Evolutionary conservation across 2,113 vertebrate species (phyloP).

Genomic region (Aldabrachelys gigantea): DNA sequence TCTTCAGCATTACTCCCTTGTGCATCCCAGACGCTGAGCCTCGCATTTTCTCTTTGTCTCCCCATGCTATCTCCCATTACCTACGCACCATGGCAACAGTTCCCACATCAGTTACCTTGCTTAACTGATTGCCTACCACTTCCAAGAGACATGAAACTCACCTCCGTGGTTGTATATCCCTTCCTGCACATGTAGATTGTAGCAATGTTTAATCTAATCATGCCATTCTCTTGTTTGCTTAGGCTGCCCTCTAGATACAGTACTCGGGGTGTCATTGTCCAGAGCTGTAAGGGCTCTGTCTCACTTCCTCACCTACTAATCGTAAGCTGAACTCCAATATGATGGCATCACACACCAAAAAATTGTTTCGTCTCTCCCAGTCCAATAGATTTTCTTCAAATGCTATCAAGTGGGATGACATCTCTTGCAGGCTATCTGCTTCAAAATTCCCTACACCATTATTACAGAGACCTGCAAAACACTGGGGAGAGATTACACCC

Average conservation of each 20-base stretch:
- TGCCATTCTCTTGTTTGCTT: not conserved
- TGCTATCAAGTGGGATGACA: not conserved
- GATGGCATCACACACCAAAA: not conserved
- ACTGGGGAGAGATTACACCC: not conserved
- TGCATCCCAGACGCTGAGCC: not conserved
- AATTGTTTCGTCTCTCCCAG: not conserved
- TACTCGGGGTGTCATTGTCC: not conserved
- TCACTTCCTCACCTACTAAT: not conserved
- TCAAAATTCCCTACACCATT: not conserved
- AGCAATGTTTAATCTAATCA: not conserved
- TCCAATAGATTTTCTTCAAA: not conserved
- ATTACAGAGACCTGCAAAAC: not conserved
- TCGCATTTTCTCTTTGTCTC: not conserved
- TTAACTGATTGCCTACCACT: not conserved
- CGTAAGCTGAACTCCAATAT: not conserved
- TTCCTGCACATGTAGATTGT: not conserved
- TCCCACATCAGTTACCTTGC: accelerated
- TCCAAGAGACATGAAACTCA: not conserved
- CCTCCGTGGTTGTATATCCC: not conserved
- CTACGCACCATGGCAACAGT: not conserved
- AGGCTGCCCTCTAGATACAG: not conserved
- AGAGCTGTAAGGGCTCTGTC: not conserved
- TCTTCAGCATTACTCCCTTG: not conserved
- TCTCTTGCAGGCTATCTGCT: not conserved
- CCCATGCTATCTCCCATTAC: not conserved